Percentiles rank a stretch among this genome's conserved stretches.
These are phyloP conservation scores for Progne subis DNA, from an alignment of 2,113 vertebrate genomes.

Conservation along the genomic window DNA sequence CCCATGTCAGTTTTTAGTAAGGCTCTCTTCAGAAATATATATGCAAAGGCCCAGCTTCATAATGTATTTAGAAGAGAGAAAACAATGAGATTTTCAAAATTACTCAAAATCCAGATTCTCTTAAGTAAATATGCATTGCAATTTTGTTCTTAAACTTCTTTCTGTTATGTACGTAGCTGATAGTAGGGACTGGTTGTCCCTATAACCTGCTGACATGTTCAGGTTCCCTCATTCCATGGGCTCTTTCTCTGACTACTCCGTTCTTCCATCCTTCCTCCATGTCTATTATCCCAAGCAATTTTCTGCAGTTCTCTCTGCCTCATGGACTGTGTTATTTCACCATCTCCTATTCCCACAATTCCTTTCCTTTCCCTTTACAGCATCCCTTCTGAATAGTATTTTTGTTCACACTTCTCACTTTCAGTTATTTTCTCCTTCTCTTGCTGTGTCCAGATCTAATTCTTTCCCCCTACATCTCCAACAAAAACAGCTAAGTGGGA, in stretches of 20 bases:
- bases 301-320: neutral
- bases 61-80: neutral
- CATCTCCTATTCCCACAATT: neutral
- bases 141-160: neutral
- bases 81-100: neutral
- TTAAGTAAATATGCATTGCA: neutral
- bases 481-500: neutral
- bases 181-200: neutral
- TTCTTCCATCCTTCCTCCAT: neutral
- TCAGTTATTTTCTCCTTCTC: neutral
- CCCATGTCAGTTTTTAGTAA: neutral
- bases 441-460: neutral
- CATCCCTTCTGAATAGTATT: neutral
- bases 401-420: neutral
- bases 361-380: neutral
- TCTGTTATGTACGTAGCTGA: neutral
- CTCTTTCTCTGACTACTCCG: neutral
- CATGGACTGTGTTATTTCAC: neutral
- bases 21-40: neutral
- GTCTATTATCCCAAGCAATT: neutral
- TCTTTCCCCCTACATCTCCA: neutral
- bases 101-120: neutral
- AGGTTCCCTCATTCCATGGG: neutral
- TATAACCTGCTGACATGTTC: fast-evolving
- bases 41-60: neutral